Evolutionary conservation across 1,140 invertebrate genomes (phyloP), one percentile per base, ranked within the genome.

Genomic region (Centruroides vittatus): DNA sequence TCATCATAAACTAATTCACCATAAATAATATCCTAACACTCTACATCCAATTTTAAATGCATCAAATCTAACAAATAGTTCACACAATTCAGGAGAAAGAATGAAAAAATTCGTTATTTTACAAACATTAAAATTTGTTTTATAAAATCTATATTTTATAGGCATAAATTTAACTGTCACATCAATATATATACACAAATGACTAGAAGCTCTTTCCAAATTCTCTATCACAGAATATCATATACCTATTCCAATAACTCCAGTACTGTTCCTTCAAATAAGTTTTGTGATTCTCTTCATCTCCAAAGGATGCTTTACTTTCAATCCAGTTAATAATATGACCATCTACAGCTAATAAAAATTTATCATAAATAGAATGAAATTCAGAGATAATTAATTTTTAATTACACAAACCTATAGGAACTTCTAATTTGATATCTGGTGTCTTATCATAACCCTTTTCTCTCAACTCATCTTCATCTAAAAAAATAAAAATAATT

Each of bases 391-490:
- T 41, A 10, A 34, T 58, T 47, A 23, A 51, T 34, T 23, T 47
- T 51, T 41, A 47, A 8, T n/a, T 35, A n/a, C 58, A 68, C 67
- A 69, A 68, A 78, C 77, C 76, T 61, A 95, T 85, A 3, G 93
- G 93, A 36, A 94, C 78, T 70, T 92, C 87, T 54, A 97, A 76
- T 75, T 93, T 93, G 35, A 93, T 80, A 74, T 96, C 93, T 8
- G 93, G 93, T 10, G 93, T 97, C 77, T 96, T 97, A 72, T 96
- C 92, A 75, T 89, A 95, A 3, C 93, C 92, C 71, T 82, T 79
- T 51, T 78, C 76, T 64, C 89, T 75, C 49, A 96, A 76, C 61
- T 88, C 80, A 60, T 86, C 81, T 74, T 97, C 93, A 73, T 88
- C 85, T 68, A 81, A 55, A 65, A 80, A 41, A 23, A n/a, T 23